A percentile compares a stretch with the other conserved stretches of the same genome.
phyloP scores from a whole-genome alignment of 2,113 vertebrate genomes.

The Psittacula cyanocephala region DNA sequence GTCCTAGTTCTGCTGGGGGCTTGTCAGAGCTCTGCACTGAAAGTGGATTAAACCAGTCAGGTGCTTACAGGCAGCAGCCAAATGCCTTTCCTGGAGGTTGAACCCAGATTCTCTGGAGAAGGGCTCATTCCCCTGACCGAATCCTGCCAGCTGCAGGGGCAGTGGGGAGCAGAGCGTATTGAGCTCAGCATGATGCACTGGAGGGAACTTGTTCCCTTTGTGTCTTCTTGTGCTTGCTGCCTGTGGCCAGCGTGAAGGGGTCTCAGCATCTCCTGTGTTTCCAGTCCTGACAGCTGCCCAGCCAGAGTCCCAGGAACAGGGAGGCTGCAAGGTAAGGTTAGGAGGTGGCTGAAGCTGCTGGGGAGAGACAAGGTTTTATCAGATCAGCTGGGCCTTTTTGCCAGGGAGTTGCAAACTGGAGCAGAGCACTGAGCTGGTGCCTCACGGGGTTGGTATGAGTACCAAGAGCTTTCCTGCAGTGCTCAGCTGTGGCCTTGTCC shows the following conservation, averaged over 20 bases:
- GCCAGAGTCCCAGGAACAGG: neutral
- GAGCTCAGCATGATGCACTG: neutral
- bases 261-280: neutral
- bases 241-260: neutral
- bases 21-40: neutral
- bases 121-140: neutral
- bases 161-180: neutral
- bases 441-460: neutral
- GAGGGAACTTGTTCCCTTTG: neutral
- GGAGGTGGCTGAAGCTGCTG: neutral
- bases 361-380: neutral
- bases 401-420: neutral
- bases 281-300: neutral
- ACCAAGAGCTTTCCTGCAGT: neutral
- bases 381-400: neutral
- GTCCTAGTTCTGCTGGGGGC: constrained; percentile 35
- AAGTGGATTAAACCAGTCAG: constrained; percentile 43
- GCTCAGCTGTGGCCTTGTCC: neutral
- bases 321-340: constrained; percentile 37
- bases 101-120: neutral
- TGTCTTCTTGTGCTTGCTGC: neutral
- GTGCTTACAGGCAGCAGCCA: constrained; percentile 35
- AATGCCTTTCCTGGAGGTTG: neutral
- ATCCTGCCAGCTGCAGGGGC: neutral
- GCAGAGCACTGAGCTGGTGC: neutral